Base-by-base conservation (phyloP, 2,888 invertebrate species). In the Protonemura montana region DNA sequence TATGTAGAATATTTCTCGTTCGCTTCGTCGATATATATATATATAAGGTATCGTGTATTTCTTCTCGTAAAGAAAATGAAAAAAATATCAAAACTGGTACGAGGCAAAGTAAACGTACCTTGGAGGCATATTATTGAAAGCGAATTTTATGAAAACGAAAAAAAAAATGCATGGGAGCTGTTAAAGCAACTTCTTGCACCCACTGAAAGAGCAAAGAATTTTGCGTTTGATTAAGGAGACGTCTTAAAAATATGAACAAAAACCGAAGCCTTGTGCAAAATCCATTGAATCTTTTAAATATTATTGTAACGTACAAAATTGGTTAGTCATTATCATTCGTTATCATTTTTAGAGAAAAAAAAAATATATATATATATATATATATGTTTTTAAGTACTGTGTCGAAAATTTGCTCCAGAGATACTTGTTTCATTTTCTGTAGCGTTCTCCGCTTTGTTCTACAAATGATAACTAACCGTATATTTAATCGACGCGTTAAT, bases 51-150 rank as follows among this genome's bases (percentile, higher is more conserved):
- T 59, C 59, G 59, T 59, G 21, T 59, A 59, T 59, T 59, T 21
- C 21, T 3, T 1, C 59, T 59, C 1, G 59, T 21, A 59, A 59
- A 59, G 59, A 21, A 59, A 59, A 59, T 59, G 59, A 59, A 59
- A 59, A 59, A 13, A 59, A 59, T 59, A 59, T 59, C 59, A 59
- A 59, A 21, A 59, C 59, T 59, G 59, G 59, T 59, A 59, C 21
- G 59, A 59, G n/a, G 35, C 35, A 35, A 35, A 59, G 59, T 59
- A 59, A 59, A 59, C 59, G 59, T 59, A 59, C 59, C 59, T 59
- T 59, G 59, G 59, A 59, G 59, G 59, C 59, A 59, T 59, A 59
- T 59, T 59, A 59, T 59, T 59, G 59, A 59, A 59, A 59, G 59
- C 59, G 59, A 59, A 59, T 59, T 59, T 59, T 59, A 10, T 59